These are phyloP conservation scores for Augochlora pura DNA, from an alignment of 1,140 invertebrate genomes.

Conservation along the genomic window DNA sequence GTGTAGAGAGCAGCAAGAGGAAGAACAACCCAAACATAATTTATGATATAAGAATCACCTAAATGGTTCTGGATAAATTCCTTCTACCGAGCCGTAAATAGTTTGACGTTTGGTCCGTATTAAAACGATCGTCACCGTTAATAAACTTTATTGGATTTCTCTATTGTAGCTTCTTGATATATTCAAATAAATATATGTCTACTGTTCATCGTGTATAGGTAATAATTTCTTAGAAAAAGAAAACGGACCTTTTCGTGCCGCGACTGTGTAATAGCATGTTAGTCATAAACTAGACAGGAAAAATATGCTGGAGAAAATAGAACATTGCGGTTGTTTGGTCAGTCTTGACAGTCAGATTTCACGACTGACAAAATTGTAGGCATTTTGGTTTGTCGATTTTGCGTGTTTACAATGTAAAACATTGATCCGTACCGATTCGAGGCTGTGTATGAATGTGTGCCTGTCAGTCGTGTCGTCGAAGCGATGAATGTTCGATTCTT, in stretches of 20 bases:
- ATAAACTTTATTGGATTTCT: constrained; percentile 34
- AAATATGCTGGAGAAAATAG: too few species aligned
- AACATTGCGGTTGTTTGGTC: background rate
- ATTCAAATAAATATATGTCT: constrained; percentile 66
- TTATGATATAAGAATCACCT: background rate
- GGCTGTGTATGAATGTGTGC: constrained; percentile 78
- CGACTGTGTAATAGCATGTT: background rate
- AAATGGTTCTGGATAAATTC: background rate
- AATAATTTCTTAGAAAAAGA: constrained; percentile 20
- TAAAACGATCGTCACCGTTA: constrained; percentile 3
- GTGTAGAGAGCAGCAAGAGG: background rate
- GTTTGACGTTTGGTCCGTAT: background rate
- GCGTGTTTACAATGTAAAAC: background rate
- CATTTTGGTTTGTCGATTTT: background rate
- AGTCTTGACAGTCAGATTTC: background rate
- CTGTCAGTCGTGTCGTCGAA: constrained; percentile 70
- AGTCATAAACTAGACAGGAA: background rate
- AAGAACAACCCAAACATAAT: background rate
- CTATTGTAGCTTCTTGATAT: constrained; percentile 68
- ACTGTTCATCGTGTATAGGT: constrained; percentile 51
- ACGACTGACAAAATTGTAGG: background rate
- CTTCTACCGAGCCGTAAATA: background rate
- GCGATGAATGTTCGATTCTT: constrained; percentile 68
- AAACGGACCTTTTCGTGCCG: background rate
- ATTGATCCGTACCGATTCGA: constrained; percentile 1